Evolutionary conservation across 1,140 invertebrate species (phyloP).

Genomic region (Epicauta chinensis): DNA sequence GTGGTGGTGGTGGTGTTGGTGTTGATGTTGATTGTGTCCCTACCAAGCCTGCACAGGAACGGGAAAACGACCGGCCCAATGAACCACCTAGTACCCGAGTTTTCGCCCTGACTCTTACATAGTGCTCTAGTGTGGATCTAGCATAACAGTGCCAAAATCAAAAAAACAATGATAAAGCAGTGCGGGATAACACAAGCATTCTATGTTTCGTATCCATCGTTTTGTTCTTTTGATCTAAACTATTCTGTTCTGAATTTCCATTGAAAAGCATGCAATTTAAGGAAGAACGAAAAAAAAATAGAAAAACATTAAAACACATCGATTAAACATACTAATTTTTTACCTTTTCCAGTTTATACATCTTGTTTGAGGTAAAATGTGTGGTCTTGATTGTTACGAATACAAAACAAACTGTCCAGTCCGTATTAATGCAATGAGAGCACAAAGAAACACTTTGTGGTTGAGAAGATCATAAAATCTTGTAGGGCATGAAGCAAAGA

Average conservation of each 20-base stretch:
- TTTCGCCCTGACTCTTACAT: constrained; percentile 50
- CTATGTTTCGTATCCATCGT: constrained; percentile 28
- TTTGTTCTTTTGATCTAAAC: neutral
- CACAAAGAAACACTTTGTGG: too few species aligned
- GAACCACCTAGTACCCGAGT: constrained; percentile 48
- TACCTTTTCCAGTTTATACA: too few species aligned
- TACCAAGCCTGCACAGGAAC: constrained; percentile 39
- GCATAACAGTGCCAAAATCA: constrained; percentile 45
- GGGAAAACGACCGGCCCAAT: constrained; percentile 46
- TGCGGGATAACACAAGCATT: constrained; percentile 38
- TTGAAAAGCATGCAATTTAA: neutral
- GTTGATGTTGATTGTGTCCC: constrained; percentile 17
- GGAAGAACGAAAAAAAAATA: too few species aligned
- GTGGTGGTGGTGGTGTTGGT: constrained; percentile 31
- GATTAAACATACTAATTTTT: too few species aligned
- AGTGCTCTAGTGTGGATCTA: constrained; percentile 60
- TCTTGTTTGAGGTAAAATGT: too few species aligned
- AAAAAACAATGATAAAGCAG: constrained; percentile 36
- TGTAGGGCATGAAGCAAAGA: too few species aligned
- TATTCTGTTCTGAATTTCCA: constrained; percentile 1
- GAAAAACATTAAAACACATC: too few species aligned
- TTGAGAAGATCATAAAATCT: too few species aligned
- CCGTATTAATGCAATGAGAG: too few species aligned
- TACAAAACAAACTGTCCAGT: too few species aligned
- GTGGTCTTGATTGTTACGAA: too few species aligned